Evolutionary conservation across 1,140 invertebrate genomes (phyloP), one percentile per base, ranked within the genome.

Genomic region (Scylla paramamosain): DNA sequence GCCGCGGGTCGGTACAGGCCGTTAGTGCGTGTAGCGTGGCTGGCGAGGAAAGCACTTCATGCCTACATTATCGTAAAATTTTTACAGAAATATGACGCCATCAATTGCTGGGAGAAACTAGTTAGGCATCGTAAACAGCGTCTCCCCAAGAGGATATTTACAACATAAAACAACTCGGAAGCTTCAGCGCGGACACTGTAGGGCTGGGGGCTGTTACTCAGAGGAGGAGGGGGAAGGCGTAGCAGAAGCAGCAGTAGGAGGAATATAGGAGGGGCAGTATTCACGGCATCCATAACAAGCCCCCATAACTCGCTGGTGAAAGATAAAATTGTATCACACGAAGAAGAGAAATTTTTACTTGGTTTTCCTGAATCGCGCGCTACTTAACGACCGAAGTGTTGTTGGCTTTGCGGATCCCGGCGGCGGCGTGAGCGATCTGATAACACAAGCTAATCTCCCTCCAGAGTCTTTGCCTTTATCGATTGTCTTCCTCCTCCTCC

Each of bases 121-220:
- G 89, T 91, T 48, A 48, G 89, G 45, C 89, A 91, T 52, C 89
- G 89, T 91, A 91, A 91, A 91, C 52, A 91, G 67, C 67, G 67
- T 25, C 67, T 77, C 67, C 25, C 67, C n/a, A n/a, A n/a, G 67
- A 77, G 6, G 67, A 25, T 77, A n/a, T 77, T 77, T 77, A 77
- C 67, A 20, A 77, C 25, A n/a, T n/a, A n/a, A n/a, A 77, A n/a
- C 67, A 77, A 77, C 20, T 77, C 67, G 16, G 20, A n/a, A 77
- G 20, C 67, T 25, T 77, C 67, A 77, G 6, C 67, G 67, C 67
- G 67, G 67, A 77, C 67, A n/a, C 67, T n/a, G n/a, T 77, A 77
- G 67, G 67, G 67, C 25, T 77, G 67, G 67, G 25, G 67, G n/a
- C 10, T 77, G 8, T 77, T 12, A 20, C 67, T 77, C 0, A 20